Percentiles rank a stretch among this genome's conserved stretches.
Conservation (phyloP, 2,888 invertebrate genomes). For the Heliconius ethilla region DNA sequence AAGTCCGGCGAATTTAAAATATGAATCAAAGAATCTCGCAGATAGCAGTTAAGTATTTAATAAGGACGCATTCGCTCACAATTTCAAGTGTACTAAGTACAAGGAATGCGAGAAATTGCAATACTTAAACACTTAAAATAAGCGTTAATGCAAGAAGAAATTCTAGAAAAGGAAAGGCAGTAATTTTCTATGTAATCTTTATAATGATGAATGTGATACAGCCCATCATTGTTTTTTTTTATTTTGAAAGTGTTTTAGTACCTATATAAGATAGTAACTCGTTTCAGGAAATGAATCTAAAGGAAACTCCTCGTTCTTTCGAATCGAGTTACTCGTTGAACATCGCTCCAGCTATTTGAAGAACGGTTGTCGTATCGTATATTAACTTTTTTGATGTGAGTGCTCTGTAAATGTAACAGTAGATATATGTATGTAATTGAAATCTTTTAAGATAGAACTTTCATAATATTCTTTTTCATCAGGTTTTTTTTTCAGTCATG, state of each 20-base stretch:
- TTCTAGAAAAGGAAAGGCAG: not conserved
- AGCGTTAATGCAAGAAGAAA: conserved; percentile 2
- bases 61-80: conserved; percentile 14
- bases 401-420: conserved; percentile 32
- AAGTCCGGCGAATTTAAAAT: not conserved
- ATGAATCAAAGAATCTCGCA: not conserved
- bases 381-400: conserved; percentile 33
- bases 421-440: not conserved
- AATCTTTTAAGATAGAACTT: not conserved
- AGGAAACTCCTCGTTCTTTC: conserved; percentile 34
- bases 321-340: conserved; percentile 42
- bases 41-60: conserved; percentile 20
- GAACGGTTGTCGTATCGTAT: conserved; percentile 32
- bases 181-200: not conserved
- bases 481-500: no score
- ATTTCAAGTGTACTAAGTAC: conserved; percentile 18
- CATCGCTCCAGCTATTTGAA: conserved; percentile 30
- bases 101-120: conserved; percentile 12
- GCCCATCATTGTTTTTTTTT: conserved; percentile 11
- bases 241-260: conserved; percentile 32
- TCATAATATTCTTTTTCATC: no score
- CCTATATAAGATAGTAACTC: conserved; percentile 34
- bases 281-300: conserved; percentile 47
- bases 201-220: not conserved
- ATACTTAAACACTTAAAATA: conserved; percentile 16